These are phyloP conservation scores for Tachina fera DNA, from an alignment of 2,888 invertebrate species.

Conservation along the genomic window DNA sequence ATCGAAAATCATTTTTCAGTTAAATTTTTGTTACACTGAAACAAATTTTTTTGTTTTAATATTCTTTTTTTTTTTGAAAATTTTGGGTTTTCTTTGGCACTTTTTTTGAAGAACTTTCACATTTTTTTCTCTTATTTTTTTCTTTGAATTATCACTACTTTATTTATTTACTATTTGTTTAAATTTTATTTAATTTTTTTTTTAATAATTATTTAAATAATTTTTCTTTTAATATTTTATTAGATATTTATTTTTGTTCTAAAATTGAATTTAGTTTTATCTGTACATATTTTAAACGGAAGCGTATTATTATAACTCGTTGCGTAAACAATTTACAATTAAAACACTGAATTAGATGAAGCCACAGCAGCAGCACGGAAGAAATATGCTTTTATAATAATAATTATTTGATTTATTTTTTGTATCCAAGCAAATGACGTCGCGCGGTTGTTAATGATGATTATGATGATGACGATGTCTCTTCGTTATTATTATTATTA, in stretches of 20 bases:
- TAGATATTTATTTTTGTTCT: background rate
- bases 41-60: background rate
- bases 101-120: conserved; percentile 4
- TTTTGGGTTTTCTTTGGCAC: conserved; percentile 33
- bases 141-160: background rate
- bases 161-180: background rate
- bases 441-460: background rate
- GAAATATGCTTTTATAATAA: conserved; percentile 15
- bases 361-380: conserved; percentile 21
- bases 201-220: background rate
- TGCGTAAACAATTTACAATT: conserved; percentile 51
- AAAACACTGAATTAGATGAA: conserved; percentile 47
- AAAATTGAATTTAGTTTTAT: background rate
- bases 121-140: background rate
- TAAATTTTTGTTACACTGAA: conserved; percentile 19
- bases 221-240: conserved; percentile 6
- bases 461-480: conserved; percentile 69
- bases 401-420: background rate
- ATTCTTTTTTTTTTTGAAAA: background rate
- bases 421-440: conserved; percentile 60
- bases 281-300: conserved; percentile 15
- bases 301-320: conserved; percentile 44
- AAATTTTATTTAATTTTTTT: background rate
- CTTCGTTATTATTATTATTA: conserved; percentile 62
- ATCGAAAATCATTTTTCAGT: conserved; percentile 80